phyloP scores from a whole-genome alignment of 2,888 invertebrate species.

The Archips crataeganus region DNA sequence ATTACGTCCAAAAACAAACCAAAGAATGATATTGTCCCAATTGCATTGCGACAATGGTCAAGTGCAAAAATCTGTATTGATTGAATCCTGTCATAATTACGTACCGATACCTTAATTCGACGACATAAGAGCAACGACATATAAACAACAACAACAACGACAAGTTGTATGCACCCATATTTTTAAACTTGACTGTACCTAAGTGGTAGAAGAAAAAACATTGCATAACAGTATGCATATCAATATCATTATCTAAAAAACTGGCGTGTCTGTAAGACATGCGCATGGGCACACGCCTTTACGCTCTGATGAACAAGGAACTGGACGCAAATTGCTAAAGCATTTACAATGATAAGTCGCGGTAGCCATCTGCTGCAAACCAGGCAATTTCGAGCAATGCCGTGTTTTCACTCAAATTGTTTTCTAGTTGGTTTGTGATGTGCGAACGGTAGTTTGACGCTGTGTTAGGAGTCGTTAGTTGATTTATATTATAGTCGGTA shows the following conservation, averaged over 20 bases:
- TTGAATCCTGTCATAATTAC: too few relatives aligned
- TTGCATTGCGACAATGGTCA: too few relatives aligned
- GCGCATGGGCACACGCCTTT: constrained; percentile 39
- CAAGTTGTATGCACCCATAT: too few relatives aligned
- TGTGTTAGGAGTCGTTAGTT: constrained; percentile 29
- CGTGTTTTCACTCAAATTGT: constrained; percentile 70
- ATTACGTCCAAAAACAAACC: too few relatives aligned
- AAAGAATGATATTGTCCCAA: too few relatives aligned
- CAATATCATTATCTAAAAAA: not conserved
- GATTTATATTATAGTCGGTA: not conserved
- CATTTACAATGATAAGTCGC: constrained; percentile 72
- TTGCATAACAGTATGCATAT: not conserved
- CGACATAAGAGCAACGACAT: too few relatives aligned
- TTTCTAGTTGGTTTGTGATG: constrained; percentile 53
- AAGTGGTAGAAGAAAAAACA: not conserved
- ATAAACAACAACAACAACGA: too few relatives aligned
- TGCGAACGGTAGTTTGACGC: constrained; percentile 43
- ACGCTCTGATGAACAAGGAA: constrained; percentile 62
- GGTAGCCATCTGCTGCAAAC: constrained; percentile 73
- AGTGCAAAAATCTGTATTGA: too few relatives aligned
- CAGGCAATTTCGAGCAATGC: constrained; percentile 70
- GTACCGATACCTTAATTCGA: too few relatives aligned
- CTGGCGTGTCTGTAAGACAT: not conserved
- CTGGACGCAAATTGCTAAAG: constrained; percentile 64
- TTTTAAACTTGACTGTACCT: too few relatives aligned